phyloP scores from a whole-genome alignment of 2,888 invertebrate species.

The Caradrina clavipalpis region DNA sequence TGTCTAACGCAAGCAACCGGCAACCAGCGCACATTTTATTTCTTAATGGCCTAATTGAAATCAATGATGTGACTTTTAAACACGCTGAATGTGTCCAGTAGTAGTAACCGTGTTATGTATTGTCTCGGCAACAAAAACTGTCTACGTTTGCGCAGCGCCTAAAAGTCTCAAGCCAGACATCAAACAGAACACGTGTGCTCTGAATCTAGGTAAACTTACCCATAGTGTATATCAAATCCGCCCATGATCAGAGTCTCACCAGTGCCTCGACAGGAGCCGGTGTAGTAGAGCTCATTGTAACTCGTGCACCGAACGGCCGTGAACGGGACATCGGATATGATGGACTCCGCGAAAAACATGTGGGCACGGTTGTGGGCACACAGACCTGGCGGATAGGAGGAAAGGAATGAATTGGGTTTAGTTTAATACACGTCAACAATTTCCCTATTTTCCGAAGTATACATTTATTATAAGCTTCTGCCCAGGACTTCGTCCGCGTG shows the following conservation, averaged over 20 bases:
- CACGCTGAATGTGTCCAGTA: too few relatives aligned
- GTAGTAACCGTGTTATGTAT: too few relatives aligned
- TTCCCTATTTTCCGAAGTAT: too few relatives aligned
- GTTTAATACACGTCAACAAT: too few relatives aligned
- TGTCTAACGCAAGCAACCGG: too few relatives aligned
- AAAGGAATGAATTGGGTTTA: not conserved
- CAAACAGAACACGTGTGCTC: not conserved
- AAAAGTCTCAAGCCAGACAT: not conserved
- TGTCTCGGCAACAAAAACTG: too few relatives aligned
- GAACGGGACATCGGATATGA: conserved; percentile 84
- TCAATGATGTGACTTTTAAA: too few relatives aligned
- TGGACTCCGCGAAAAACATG: conserved; percentile 90
- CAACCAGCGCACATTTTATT: too few relatives aligned
- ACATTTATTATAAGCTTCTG: too few relatives aligned
- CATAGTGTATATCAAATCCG: conserved; percentile 88
- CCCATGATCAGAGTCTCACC: conserved; percentile 89
- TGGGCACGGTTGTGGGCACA: conserved; percentile 90
- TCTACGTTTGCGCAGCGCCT: too few relatives aligned
- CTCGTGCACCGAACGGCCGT: conserved; percentile 85
- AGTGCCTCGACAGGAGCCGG: conserved; percentile 84
- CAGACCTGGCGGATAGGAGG: conserved; percentile 74
- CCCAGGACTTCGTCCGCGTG: too few relatives aligned
- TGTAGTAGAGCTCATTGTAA: conserved; percentile 86
- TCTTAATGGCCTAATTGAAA: too few relatives aligned
- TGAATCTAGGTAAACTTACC: conserved; percentile 71